Base-by-base conservation (phyloP, 2,797 vertebrate genomes). In the Cercopithecus diana region DNA sequence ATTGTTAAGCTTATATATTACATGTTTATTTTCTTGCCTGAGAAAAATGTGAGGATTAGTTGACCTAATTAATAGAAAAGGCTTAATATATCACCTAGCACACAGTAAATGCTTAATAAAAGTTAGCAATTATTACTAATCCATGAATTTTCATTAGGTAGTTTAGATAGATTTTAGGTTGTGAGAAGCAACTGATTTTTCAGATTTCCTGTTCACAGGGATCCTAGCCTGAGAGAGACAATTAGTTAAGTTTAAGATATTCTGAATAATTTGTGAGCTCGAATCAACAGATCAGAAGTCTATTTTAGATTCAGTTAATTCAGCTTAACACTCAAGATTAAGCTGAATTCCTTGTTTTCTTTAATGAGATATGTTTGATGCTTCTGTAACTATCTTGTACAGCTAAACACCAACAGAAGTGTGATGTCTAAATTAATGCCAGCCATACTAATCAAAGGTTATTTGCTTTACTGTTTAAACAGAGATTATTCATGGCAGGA, bases 391-490 rank as follows among this genome's bases (percentile, higher is more conserved):
- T 95, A 86, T 95, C 96, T 96, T 80, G 64, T 92, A 94, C 67
- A 97, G 81, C 96, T 97, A 95, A 96, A 92, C 93, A 94, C 86
- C 96, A 95, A 97, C 98, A 97, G 92, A 96, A 97, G 79, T 67
- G 28, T 97, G 97, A 98, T 97, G 93, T 96, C 96, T 98, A 98
- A 98, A 98, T 98, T 97, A 98, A 97, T 94, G 84, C 93, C 97
- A 98, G 93, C 97, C 93, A 90, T 93, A 94, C 96, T 97, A 97
- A 98, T 98, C 97, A 98, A 98, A 98, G 97, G 90, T 97, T 98
- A 98, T 98, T 98, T 98, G 88, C 95, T 96, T 94, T 93, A 97
- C 96, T 97, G 72, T 97, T 98, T 98, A 98, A 98, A 93, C 76
- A 96, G 95, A 97, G 88, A 97, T 98, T 98, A 98, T 98, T 97